Conservation (phyloP, 2,113 vertebrate genomes). For the Notiomystis cincta region DNA sequence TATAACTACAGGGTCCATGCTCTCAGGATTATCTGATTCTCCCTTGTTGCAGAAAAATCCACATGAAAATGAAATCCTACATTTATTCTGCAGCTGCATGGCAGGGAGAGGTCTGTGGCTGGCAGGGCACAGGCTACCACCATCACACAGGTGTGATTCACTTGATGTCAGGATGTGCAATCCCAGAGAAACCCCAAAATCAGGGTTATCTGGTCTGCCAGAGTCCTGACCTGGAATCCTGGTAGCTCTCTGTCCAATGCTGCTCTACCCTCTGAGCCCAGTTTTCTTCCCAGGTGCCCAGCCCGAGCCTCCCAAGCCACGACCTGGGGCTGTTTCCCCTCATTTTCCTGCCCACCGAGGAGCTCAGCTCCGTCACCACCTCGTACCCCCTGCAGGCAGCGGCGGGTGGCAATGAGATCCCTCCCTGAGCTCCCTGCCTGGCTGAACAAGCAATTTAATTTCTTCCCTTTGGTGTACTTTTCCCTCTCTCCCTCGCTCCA, state of each 20-base stretch:
- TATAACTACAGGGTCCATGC: neutral
- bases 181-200: neutral
- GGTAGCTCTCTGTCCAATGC: neutral
- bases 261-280: neutral
- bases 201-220: neutral
- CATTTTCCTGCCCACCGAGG: fast-evolving
- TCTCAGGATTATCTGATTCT: neutral
- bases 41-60: neutral
- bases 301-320: neutral
- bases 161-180: neutral
- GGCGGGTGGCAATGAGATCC: neutral
- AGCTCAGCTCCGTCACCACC: neutral
- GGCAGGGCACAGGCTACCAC: neutral
- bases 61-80: neutral
- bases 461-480: neutral
- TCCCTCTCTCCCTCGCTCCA: neutral
- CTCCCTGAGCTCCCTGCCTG: neutral
- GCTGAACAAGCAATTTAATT: neutral
- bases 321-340: neutral
- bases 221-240: neutral
- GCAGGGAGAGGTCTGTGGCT: neutral
- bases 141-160: neutral
- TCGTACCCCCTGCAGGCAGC: neutral
- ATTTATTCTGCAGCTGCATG: neutral
- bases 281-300: neutral